Conservation (phyloP, 1,140 invertebrate genomes). For the Rhizoglyphus robini region DNA sequence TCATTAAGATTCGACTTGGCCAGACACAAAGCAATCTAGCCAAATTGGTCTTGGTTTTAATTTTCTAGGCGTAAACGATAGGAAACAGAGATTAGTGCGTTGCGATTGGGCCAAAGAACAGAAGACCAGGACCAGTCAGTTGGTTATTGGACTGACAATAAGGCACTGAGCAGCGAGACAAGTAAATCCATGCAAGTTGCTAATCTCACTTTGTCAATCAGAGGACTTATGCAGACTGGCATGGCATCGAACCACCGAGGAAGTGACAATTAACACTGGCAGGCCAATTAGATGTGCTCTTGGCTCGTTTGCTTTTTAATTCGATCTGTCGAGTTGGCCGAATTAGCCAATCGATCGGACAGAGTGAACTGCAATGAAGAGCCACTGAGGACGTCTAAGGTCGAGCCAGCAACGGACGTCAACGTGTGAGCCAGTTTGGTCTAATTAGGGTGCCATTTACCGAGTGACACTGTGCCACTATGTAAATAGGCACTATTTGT, state of each 20-base stretch:
- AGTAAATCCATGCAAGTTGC: background rate
- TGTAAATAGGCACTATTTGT: conserved; percentile 11
- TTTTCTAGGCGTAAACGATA: conserved; percentile 7
- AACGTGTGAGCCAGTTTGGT: too few species aligned
- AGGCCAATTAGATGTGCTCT: conserved; percentile 2
- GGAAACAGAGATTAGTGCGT: background rate
- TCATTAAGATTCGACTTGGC: too few species aligned
- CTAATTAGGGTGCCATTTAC: too few species aligned
- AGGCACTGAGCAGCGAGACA: background rate
- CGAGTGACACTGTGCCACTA: background rate
- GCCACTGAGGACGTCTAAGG: too few species aligned
- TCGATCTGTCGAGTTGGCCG: background rate
- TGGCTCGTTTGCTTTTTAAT: conserved; percentile 1
- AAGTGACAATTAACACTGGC: conserved; percentile 4
- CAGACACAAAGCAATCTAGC: too few species aligned
- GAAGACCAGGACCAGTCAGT: background rate
- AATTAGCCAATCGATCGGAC: background rate
- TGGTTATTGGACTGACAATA: background rate
- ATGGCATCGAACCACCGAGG: background rate
- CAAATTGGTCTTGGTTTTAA: background rate
- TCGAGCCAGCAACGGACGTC: too few species aligned
- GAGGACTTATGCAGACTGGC: background rate
- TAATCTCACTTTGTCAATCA: conserved; percentile 7
- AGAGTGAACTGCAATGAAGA: background rate
- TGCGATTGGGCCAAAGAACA: background rate